Evolutionary conservation across 2,113 vertebrate genomes (phyloP).

Genomic region (Illadopsis cleaveri): DNA sequence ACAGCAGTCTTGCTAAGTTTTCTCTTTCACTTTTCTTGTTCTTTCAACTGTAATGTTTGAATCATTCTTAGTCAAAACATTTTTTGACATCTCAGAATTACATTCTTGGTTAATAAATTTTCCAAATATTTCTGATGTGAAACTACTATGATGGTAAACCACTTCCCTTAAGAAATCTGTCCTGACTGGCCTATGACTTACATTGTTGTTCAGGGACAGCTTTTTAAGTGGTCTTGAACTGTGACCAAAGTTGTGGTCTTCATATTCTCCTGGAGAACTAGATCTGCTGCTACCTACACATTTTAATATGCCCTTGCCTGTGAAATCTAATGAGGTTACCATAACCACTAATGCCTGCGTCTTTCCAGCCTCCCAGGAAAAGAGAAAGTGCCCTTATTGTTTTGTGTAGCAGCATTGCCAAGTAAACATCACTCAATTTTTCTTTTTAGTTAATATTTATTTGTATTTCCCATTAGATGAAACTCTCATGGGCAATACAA

Average conservation of each 20-base stretch:
- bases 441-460: neutral
- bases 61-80: neutral
- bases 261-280: neutral
- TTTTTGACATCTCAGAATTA: neutral
- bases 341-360: neutral
- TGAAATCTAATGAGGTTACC: neutral
- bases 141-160: neutral
- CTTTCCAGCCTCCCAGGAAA: neutral
- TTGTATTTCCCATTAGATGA: neutral
- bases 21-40: neutral
- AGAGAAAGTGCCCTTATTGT: neutral
- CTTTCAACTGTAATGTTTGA: neutral
- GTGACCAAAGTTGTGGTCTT: neutral
- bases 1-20: neutral
- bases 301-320: neutral
- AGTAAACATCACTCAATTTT: neutral
- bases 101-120: neutral
- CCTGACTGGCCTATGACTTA: neutral
- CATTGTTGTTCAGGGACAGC: neutral
- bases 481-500: neutral
- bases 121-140: neutral
- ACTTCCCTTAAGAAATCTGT: conserved; percentile 10
- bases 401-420: neutral
- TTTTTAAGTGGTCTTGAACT: neutral
- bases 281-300: neutral